A percentile compares a stretch with the other conserved stretches of the same genome.
Evolutionary conservation across 2,113 vertebrate genomes (phyloP).

Genomic region (Pandion haliaetus): DNA sequence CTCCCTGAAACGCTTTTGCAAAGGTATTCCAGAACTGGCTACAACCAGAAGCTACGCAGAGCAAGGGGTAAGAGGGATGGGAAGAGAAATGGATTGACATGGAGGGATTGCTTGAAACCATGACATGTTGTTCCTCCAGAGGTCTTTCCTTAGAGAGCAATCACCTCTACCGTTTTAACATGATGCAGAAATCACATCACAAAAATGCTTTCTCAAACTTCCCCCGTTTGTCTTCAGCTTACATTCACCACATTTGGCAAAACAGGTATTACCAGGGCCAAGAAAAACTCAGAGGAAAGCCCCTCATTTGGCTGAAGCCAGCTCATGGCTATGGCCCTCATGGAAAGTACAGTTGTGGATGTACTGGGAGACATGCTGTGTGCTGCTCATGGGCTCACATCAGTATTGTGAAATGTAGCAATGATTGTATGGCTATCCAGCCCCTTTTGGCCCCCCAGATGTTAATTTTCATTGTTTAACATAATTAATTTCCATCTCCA

Average conservation of each 20-base stretch:
- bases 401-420: background rate
- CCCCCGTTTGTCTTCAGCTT: background rate
- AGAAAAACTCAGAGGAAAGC: background rate
- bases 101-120: background rate
- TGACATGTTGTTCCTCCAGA: background rate
- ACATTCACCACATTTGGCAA: background rate
- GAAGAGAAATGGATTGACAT: background rate
- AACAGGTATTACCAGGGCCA: background rate
- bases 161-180: background rate
- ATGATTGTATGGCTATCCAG: background rate
- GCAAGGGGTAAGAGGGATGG: background rate
- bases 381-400: background rate
- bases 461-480: background rate
- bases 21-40: background rate
- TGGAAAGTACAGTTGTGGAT: background rate
- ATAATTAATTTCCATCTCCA: background rate
- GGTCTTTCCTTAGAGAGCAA: background rate
- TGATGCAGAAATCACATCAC: background rate
- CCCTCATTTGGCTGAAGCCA: background rate
- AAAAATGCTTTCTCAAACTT: background rate
- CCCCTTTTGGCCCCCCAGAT: background rate
- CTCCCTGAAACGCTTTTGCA: background rate
- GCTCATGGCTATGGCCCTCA: background rate
- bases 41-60: background rate
- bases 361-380: background rate